Base-by-base conservation (phyloP, 2,888 invertebrate species). In the Thymelicus lineola region DNA sequence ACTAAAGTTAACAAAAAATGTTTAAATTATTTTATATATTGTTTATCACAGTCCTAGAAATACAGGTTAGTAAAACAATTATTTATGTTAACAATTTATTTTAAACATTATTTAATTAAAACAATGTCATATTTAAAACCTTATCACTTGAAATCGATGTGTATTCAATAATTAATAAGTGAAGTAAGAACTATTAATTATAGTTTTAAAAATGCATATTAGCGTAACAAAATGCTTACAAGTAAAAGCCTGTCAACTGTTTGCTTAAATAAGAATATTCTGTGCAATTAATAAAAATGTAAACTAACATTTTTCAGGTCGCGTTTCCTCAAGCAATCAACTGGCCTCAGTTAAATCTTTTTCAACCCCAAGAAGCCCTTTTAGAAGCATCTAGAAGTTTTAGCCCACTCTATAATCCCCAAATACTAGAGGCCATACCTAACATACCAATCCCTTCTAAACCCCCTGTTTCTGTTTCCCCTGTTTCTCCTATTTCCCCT, bases 291-390 rank as follows among this genome's bases (percentile, higher is more conserved):
- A 2, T 28, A 28, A 28, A 28, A 62, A 57, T 38, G 42, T 53
- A 20, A 28, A 42, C 50, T 35, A 42, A 36, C 66, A 61, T 85
- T 84, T 85, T 84, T 15, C 84, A 88, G 89, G 66, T 74, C 6
- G 74, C 74, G 1, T 45, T 66, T 6, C 71, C 85, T 5, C 88
- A 89, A 76, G 74, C 79, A 1, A 42, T 84, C 12, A 75, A 70
- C 5, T 77, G 82, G 17, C 79, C 78, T 28, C 77, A 77, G 4
- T 72, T 77, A 1, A 77, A 80, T 42, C 10, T 78, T 0, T 67
- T 80, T 65, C 73, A 78, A 70, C 79, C 66, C 17, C 74, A 76
- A 65, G 76, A 75, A 65, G 48, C 63, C 1, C 63, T 82, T 0
- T 67, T 83, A 3, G 86, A 86, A 70, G 42, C 77, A 12, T 70